These are phyloP conservation scores for Trachelus iudaicus DNA, from an alignment of 2,888 invertebrate genomes.

Conservation along the genomic window DNA sequence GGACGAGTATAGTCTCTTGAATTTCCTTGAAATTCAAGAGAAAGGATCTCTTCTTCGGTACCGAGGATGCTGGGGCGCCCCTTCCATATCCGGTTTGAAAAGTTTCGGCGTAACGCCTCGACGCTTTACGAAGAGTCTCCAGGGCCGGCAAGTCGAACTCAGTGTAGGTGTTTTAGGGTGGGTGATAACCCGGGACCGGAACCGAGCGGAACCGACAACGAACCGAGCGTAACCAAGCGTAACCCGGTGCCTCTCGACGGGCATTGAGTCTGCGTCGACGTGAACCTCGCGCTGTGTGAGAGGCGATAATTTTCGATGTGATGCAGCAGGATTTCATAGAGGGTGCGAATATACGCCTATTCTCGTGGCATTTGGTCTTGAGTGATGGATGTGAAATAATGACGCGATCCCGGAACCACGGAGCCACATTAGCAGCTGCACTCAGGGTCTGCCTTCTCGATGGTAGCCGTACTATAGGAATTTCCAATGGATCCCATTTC, in stretches of 20 bases:
- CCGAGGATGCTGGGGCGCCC: not conserved
- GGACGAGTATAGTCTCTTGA: not conserved
- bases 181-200: conserved; percentile 45
- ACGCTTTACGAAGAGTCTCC: not conserved
- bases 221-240: conserved; percentile 35
- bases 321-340: conserved; percentile 44
- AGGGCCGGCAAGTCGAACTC: not conserved
- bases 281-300: not conserved
- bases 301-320: conserved; percentile 48
- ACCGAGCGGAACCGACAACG: conserved; percentile 31
- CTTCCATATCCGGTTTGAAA: not conserved
- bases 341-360: conserved; percentile 13
- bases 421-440: conserved; percentile 37
- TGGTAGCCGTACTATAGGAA: not conserved
- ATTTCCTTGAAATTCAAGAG: not conserved
- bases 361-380: conserved; percentile 4
- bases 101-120: not conserved
- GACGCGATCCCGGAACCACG: conserved; percentile 35
- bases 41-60: not conserved
- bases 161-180: conserved; percentile 42
- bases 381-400: conserved; percentile 47
- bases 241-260: conserved; percentile 12
- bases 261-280: not conserved
- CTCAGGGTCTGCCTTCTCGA: not conserved
- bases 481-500: not conserved